Evolutionary conservation across 2,888 invertebrate genomes (phyloP).

Genomic region (Actias luna): DNA sequence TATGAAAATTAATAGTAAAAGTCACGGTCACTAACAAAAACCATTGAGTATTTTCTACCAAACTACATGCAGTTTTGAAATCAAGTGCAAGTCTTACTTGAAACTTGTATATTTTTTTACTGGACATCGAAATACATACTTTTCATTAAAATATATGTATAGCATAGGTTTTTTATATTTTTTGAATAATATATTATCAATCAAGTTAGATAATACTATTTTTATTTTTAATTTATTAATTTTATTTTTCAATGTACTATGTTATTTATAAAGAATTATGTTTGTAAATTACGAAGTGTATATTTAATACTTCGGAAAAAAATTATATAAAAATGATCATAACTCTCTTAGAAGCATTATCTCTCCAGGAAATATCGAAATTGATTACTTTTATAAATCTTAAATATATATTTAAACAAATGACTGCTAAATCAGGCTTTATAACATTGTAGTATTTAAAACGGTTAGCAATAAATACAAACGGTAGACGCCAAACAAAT

Average conservation of each 20-base stretch:
- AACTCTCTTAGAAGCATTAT: background rate
- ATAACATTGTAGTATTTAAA: constrained; percentile 6
- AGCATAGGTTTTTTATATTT: background rate
- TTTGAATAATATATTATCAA: background rate
- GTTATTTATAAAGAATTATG: no score
- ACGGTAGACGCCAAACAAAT: constrained; percentile 49
- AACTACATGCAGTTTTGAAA: no score
- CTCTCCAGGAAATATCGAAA: background rate
- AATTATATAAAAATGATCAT: background rate
- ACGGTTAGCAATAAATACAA: constrained; percentile 37
- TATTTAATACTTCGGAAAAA: background rate
- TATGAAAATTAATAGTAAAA: no score
- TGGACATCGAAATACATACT: background rate
- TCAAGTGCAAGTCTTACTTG: no score
- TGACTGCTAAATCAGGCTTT: background rate
- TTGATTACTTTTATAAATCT: background rate
- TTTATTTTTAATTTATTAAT: background rate
- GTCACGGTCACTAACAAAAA: no score
- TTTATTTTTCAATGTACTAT: no score
- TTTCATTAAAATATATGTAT: background rate
- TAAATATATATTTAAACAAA: background rate
- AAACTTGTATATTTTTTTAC: no score
- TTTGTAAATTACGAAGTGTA: no score
- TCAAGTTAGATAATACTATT: background rate
- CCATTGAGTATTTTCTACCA: no score